phyloP scores from a whole-genome alignment of 2,113 vertebrate genomes.

The Catharus bicknelli region DNA sequence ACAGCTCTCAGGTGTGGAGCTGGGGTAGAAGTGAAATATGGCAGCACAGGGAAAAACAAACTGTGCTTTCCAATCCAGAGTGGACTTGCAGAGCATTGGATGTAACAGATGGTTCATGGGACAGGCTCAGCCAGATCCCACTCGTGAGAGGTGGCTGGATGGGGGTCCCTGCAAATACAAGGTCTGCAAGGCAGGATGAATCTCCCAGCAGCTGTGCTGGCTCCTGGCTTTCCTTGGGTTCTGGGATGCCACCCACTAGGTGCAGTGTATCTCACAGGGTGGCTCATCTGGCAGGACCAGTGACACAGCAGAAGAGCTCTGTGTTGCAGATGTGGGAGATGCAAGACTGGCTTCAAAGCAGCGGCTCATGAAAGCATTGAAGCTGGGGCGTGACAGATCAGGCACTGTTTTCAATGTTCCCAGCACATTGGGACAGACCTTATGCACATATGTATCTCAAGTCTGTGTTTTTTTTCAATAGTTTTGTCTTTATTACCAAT shows the following conservation, averaged over 20 bases:
- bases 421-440: not conserved
- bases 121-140: not conserved
- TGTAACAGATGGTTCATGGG: not conserved
- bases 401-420: not conserved
- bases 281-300: not conserved
- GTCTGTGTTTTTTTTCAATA: not conserved
- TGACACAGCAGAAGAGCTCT: not conserved
- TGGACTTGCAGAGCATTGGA: not conserved
- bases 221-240: not conserved
- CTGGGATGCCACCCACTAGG: not conserved
- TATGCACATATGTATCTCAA: not conserved
- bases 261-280: not conserved
- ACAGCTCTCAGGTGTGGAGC: not conserved
- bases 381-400: not conserved
- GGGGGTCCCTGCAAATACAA: not conserved
- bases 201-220: not conserved
- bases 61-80: not conserved
- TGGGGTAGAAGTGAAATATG: not conserved
- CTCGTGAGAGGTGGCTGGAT: not conserved
- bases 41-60: not conserved
- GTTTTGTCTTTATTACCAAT: not conserved
- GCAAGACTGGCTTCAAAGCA: conserved; percentile 20
- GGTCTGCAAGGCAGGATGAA: not conserved
- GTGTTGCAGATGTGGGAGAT: conserved; percentile 33
- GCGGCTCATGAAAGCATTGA: not conserved